Base-by-base conservation (phyloP, 2,113 vertebrate species). In the Cyphotilapia sp. region DNA sequence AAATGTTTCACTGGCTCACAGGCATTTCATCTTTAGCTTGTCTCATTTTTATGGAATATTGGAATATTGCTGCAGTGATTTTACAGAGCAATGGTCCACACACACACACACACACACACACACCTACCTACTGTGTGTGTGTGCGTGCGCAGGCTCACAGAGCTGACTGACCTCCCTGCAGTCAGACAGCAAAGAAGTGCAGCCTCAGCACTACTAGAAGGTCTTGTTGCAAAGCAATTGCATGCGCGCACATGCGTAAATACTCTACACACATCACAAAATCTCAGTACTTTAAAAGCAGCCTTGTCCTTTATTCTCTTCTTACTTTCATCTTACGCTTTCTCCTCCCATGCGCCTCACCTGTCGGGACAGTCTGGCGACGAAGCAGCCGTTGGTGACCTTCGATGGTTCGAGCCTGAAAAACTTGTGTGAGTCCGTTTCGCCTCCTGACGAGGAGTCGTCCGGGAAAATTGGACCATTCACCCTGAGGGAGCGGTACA, bases 331-430 rank as follows among this genome's bases (percentile, higher is more conserved):
- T 29, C 35, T 74, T 66, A 19, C 42, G 7, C 57, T n/a, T 9
- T 69, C 63, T 56, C 10, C n/a, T n/a, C 10, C 57, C 12, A 9
- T 11, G 10, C 31, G 22, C 54, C 97, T 97, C 96, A 99, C 98
- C 98, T 98, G 97, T 93, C 97, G 96, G 88, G 95, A 96, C 86
- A 99, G 89, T 88, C 98, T 85, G 40, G 98, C 97, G n/a, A 98
- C 47, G 88, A 99, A 99, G 94, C 98, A 99, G 89, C 97, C 97
- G 45, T 98, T 98, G 88, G 96, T 97, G 91, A 93, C 76, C 85
- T 97, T 94, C 2, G 97, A 98, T 4, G 96, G 96, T 81, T 98
- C 93, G 8, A 96, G 85, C 90, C 94, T 97, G 95, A 99, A 98
- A 95, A 97, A 98, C 7, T 83, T 95, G 83, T n/a, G 27, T 2